Evolutionary conservation across 1,140 invertebrate species (phyloP).

Genomic region (Calosoma granatense): DNA sequence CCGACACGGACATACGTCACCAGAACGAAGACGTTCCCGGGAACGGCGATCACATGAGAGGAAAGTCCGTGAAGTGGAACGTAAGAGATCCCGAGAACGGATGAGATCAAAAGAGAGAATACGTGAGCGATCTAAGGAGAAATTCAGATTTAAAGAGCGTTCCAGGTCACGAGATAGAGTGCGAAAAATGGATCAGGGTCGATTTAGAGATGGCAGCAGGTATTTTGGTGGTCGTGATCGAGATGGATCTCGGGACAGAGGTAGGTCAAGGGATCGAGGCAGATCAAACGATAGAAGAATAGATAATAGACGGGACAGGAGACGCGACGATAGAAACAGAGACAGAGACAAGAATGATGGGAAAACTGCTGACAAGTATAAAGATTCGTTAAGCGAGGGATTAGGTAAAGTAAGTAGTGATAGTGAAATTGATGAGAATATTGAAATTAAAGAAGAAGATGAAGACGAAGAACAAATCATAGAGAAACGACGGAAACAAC

Average conservation of each 20-base stretch:
- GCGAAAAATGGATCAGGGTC: constrained; percentile 28
- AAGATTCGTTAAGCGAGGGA: constrained; percentile 79
- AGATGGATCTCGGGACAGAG: constrained; percentile 23
- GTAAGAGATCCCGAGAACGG: constrained; percentile 22
- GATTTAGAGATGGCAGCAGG: constrained; percentile 19
- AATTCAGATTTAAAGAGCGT: constrained; percentile 23
- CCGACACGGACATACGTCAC: constrained; percentile 16
- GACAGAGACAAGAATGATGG: constrained; percentile 33
- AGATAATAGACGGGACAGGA: constrained; percentile 13
- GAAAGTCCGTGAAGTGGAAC: constrained; percentile 12
- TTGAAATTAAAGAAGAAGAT: constrained; percentile 77
- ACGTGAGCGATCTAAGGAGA: constrained; percentile 17
- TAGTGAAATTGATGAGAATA: constrained; percentile 55
- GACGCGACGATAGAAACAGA: constrained; percentile 34
- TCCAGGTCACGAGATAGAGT: constrained; percentile 29
- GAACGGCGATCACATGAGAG: constrained; percentile 16
- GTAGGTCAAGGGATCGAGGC: constrained; percentile 29
- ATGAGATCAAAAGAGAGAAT: constrained; percentile 25
- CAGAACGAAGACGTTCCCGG: constrained; percentile 16
- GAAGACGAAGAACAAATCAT: constrained; percentile 93
- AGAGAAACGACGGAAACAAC: constrained; percentile 75
- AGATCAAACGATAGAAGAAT: constrained; percentile 20
- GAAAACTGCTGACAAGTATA: constrained; percentile 53
- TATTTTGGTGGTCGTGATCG: not conserved
- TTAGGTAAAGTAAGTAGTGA: constrained; percentile 50